Evolutionary conservation across 2,888 invertebrate genomes (phyloP), one percentile per base, ranked within the genome.

Genomic region (Pycnomerus fuliginosus): DNA sequence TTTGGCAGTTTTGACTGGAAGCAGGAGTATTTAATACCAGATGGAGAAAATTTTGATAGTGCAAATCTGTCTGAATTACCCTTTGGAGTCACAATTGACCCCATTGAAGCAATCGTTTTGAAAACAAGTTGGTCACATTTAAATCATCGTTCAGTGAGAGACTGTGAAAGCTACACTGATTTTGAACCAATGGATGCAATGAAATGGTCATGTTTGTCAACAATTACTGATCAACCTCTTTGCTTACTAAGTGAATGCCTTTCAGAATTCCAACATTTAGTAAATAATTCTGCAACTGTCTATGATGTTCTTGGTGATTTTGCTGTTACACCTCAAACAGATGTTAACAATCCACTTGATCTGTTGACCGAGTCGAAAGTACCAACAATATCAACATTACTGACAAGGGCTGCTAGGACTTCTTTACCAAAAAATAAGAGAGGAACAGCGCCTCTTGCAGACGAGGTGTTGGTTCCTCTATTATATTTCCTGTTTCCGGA

Each of bases 401-500:
- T 79, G n/a, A 77, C 78, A 16, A 79, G 76, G 62, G 76, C 76
- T 30, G 73, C 75, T 22, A 75, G 73, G 59, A 73, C 71, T 60
- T 77, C 70, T 53, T 52, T 65, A 16, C 61, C 58, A 0, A 64
- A 61, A 16, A 65, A 59, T 50, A 53, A 51, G 42, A 69, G 70
- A 50, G 77, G 79, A 36, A 74, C 81, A n/a, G 88, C 90, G 1
- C 91, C 92, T 1, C 82, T 95, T 61, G 74, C 84, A 8, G 85
- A 85, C 60, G 84, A 85, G 16, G 74, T 87, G 49, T 71, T 95
- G 22, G 82, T 85, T 67, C 80, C 86, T 25, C 79, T 94, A 55
- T 68, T 95, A 33, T 85, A 86, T 65, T 93, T 85, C 69, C 72
- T 94, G 14, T 94, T 94, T 67, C 94, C 94, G 36, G 93, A 94